Evolutionary conservation across 35 echinoderm and acorn worm species (phyloP), one percentile per base, ranked within the genome.

Genomic region (Eucidaris tribuloides): DNA sequence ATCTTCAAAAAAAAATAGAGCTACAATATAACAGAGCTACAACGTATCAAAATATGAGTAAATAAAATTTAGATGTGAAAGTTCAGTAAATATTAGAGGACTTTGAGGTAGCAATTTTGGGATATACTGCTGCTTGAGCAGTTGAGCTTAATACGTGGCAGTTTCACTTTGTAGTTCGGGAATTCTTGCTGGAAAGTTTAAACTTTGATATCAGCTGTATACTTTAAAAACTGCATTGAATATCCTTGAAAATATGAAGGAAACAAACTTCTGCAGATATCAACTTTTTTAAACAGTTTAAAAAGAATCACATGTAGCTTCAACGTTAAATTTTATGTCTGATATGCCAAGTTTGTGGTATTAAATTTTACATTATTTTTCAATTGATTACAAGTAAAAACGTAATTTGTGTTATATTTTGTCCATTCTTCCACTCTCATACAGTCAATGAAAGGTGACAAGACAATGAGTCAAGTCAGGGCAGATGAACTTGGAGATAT

Each of bases 401-500:
- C 42, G 27, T 22, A 2, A 57, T 18, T 57, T 37, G 44, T 62
- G 7, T 38, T 40, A 40, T 24, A 14, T 19, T 64, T 28, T 28
- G 7, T 38, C 62, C 85, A 27, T 11, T 46, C 76, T 42, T 88
- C 32, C n/a, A 15, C 3, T 76, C 25, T 49, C 22, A 25, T 41
- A 33, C 81, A 94, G 91, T 94, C 86, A 57, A 94, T 94, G 81
- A 94, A 94, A 61, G 91, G 91, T 61, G 91, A 94, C 56, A 94
- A 94, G 62, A 34, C 76, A 5, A 59, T 90, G 50, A n/a, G 56
- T 37, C 68, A 74, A 44, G 9, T 36, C 2, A 74, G 68, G 41
- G n/a, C 29, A n/a, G 68, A 74, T 38, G 68, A 74, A 7, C 68
- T 74, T 23, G 68, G 15, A 35, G 68, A 74, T 74, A 44, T 74